Percentiles rank a stretch among this genome's conserved stretches.
Evolutionary conservation across 2,888 invertebrate species (phyloP).

Genomic region (Dilophus febrilis): DNA sequence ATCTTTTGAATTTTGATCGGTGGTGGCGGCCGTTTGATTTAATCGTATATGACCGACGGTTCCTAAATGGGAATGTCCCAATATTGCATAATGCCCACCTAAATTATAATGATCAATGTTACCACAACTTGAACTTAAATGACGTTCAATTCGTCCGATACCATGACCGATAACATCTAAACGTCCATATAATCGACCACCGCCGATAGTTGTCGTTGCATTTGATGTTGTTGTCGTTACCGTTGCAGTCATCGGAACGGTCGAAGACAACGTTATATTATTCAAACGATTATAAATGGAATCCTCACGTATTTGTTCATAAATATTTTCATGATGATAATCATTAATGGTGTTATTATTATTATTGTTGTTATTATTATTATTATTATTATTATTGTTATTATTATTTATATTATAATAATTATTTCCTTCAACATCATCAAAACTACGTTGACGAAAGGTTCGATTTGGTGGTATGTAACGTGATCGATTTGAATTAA

Average conservation of each 20-base stretch:
- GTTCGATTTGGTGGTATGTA: slow-evolving; percentile 7
- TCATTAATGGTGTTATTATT: too few relatives aligned
- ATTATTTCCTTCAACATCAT: slow-evolving; percentile 29
- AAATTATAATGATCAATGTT: slow-evolving; percentile 35
- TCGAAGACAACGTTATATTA: too few relatives aligned
- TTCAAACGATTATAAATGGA: slow-evolving; percentile 23
- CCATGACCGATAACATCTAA: slow-evolving; percentile 38
- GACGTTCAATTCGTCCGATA: slow-evolving; percentile 39
- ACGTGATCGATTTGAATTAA: slow-evolving; percentile 16
- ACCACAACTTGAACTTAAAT: slow-evolving; percentile 48
- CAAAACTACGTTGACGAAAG: slow-evolving; percentile 25
- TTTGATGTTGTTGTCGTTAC: too few relatives aligned
- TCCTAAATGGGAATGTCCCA: slow-evolving; percentile 30
- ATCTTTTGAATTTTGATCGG: slow-evolving; percentile 11
- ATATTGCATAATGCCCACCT: slow-evolving; percentile 29
- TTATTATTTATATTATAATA: slow-evolving; percentile 12
- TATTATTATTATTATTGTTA: neutral
- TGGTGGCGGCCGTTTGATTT: slow-evolving; percentile 17
- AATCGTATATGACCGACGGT: slow-evolving; percentile 30
- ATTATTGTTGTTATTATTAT: slow-evolving; percentile 1
- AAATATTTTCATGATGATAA: slow-evolving; percentile 33
- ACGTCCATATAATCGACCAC: slow-evolving; percentile 31
- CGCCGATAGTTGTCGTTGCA: slow-evolving; percentile 12
- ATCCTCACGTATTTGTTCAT: slow-evolving; percentile 36
- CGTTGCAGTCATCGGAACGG: too few relatives aligned